Conservation (phyloP, 2,888 invertebrate genomes). For the Empis stercorea region DNA sequence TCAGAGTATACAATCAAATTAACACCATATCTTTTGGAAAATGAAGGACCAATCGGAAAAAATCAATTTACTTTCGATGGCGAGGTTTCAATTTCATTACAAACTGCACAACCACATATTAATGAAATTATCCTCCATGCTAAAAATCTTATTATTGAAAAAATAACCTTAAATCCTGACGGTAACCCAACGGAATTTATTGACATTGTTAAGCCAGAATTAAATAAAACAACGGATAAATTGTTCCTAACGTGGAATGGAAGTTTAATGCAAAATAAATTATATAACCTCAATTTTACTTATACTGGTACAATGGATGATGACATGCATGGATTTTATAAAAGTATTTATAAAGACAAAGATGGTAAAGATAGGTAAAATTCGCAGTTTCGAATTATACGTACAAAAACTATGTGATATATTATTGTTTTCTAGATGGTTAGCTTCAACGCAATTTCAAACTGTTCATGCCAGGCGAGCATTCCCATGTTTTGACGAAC, state of each 20-base stretch:
- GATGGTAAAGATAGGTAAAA: conserved; percentile 5
- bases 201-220: no score
- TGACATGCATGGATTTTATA: conserved; percentile 41
- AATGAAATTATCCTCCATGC: conserved; percentile 39
- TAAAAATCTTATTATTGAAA: conserved; percentile 28
- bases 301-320: conserved; percentile 41
- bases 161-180: conserved; percentile 2
- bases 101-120: conserved; percentile 34
- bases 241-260: conserved; percentile 32
- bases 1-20: conserved; percentile 41
- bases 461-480: conserved; percentile 49
- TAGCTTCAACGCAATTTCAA: conserved; percentile 53
- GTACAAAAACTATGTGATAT: no score
- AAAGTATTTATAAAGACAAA: conserved; percentile 23
- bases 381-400: no score
- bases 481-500: conserved; percentile 69
- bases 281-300: conserved; percentile 37
- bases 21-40: conserved; percentile 38
- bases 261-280: conserved; percentile 16
- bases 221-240: conserved; percentile 30
- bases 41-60: conserved; percentile 12
- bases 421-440: conserved; percentile 20
- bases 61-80: conserved; percentile 31
- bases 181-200: conserved; percentile 15
- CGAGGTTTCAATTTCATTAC: conserved; percentile 33